phyloP scores from a whole-genome alignment of 2,113 vertebrate species.

The Hippocampus zosterae region DNA sequence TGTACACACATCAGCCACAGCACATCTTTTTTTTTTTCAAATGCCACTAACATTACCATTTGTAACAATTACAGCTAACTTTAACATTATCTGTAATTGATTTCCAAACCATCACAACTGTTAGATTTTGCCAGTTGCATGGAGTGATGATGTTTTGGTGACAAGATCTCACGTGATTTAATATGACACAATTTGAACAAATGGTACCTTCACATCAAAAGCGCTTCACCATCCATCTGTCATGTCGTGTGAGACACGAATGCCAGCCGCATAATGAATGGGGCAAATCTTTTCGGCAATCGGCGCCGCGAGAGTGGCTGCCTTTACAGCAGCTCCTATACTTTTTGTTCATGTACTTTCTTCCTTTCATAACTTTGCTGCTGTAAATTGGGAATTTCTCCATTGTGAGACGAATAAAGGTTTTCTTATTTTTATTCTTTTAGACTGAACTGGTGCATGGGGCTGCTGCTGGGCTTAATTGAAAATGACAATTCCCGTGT shows the following conservation, averaged over 20 bases:
- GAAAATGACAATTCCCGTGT: conserved; percentile 32
- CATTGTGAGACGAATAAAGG: too few relatives aligned
- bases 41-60: not conserved
- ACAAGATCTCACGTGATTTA: not conserved
- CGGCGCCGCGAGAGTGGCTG: conserved; percentile 11
- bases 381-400: too few relatives aligned
- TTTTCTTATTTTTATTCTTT: conserved; percentile 9
- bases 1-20: too few relatives aligned
- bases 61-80: not conserved
- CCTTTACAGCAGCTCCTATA: too few relatives aligned
- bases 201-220: not conserved
- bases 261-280: conserved; percentile 36
- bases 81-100: not conserved
- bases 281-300: conserved; percentile 21
- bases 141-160: not conserved
- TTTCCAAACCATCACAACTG: not conserved
- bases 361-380: too few relatives aligned
- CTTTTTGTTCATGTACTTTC: too few relatives aligned
- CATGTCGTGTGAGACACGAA: conserved; percentile 6
- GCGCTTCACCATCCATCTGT: not conserved
- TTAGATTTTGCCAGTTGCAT: not conserved
- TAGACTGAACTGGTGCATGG: conserved; percentile 26
- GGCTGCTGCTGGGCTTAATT: conserved; percentile 23
- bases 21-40: not conserved
- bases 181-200: not conserved